Percentiles rank a stretch among this genome's conserved stretches.
Conservation (phyloP, 2,888 invertebrate species). For the Terebella lapidaria region DNA sequence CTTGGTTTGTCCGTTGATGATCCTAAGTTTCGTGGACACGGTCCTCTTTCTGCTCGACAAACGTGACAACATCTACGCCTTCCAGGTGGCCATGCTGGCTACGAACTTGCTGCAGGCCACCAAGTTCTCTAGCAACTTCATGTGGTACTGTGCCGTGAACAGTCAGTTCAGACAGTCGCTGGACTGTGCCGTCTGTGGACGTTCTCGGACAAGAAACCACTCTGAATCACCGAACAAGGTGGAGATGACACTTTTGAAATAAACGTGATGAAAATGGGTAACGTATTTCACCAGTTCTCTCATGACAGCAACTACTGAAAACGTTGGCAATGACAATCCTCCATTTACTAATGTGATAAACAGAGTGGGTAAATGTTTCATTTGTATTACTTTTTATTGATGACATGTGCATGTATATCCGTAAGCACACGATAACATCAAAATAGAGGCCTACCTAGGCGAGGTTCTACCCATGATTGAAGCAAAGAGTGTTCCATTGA, state of each 20-base stretch:
- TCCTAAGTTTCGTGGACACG: constrained; percentile 29
- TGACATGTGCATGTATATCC: too few species aligned
- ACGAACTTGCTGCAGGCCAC: constrained; percentile 70
- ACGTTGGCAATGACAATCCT: too few species aligned
- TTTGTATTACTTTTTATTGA: too few species aligned
- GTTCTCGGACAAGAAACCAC: neutral
- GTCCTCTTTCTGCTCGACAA: neutral
- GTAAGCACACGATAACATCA: too few species aligned
- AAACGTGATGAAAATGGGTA: too few species aligned
- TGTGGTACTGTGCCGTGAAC: constrained; percentile 72
- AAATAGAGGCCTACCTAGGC: too few species aligned
- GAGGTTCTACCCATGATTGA: too few species aligned
- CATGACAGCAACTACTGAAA: too few species aligned
- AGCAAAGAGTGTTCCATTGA: too few species aligned
- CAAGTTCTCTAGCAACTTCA: constrained; percentile 72
- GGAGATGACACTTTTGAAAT: constrained; percentile 1
- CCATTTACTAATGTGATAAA: too few species aligned
- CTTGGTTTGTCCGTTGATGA: constrained; percentile 43
- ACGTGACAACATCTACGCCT: constrained; percentile 16
- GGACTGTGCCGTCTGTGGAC: neutral
- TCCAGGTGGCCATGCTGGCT: constrained; percentile 39
- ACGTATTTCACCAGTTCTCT: too few species aligned
- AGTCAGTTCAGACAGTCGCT: constrained; percentile 68
- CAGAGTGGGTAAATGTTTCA: too few species aligned
- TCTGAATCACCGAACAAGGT: constrained; percentile 1